phyloP scores from a whole-genome alignment of 2,113 vertebrate species.

The Puffinus mauretanicus region DNA sequence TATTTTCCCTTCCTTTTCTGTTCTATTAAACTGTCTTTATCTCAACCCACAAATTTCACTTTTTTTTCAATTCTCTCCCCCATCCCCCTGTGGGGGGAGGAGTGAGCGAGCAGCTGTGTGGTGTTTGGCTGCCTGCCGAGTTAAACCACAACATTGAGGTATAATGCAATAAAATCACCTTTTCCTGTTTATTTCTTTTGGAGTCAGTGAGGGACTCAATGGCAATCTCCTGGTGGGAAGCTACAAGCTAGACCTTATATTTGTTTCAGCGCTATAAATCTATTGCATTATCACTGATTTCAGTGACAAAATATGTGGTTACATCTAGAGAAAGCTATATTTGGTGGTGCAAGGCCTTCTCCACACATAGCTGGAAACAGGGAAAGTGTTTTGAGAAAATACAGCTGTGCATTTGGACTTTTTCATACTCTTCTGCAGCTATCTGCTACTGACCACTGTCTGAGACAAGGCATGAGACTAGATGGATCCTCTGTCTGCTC shows the following conservation, averaged over 20 bases:
- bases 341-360: not conserved
- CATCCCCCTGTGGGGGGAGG: too few relatives aligned
- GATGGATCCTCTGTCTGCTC: not conserved
- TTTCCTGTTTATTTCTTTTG: not conserved
- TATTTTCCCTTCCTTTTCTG: too few relatives aligned
- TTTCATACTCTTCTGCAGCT: not conserved
- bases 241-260: not conserved
- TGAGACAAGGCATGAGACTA: not conserved
- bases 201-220: not conserved
- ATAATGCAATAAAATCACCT: not conserved
- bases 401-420: not conserved
- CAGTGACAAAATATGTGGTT: not conserved
- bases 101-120: too few relatives aligned
- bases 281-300: not conserved
- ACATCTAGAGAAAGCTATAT: not conserved
- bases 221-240: not conserved
- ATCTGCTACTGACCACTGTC: not conserved
- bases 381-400: not conserved
- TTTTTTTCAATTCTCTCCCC: too few relatives aligned
- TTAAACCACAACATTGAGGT: not conserved
- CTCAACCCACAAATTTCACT: too few relatives aligned
- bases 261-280: not conserved
- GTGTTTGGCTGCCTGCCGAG: too few relatives aligned
- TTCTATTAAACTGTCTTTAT: too few relatives aligned
- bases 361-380: not conserved